These are phyloP conservation scores for Pammene fasciana DNA, from an alignment of 2,888 invertebrate genomes.

Conservation along the genomic window DNA sequence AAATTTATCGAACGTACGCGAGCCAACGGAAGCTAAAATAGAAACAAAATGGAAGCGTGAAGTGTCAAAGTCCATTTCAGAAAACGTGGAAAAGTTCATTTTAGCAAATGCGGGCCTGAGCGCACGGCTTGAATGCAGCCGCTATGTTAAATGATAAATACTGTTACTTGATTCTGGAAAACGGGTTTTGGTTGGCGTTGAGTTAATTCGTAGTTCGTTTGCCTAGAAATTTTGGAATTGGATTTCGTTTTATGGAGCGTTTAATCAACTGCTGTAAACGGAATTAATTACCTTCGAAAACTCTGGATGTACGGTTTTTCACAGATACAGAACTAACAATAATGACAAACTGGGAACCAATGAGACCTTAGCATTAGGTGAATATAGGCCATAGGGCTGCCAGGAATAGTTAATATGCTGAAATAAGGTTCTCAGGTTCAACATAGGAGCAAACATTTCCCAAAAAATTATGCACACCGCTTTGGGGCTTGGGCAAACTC, in stretches of 20 bases:
- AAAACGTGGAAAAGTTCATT: constrained; percentile 45
- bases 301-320: not conserved
- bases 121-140: constrained; percentile 33
- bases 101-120: constrained; percentile 45
- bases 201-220: constrained; percentile 9
- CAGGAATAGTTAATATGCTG: too few species aligned
- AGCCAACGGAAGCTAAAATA: constrained; percentile 63
- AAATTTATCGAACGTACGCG: constrained; percentile 77
- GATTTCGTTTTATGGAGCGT: not conserved
- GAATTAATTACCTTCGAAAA: not conserved
- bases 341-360: too few species aligned
- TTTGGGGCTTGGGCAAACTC: too few species aligned
- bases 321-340: too few species aligned
- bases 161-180: constrained; percentile 28
- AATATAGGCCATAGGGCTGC: too few species aligned
- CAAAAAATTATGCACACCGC: too few species aligned
- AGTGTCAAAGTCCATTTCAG: constrained; percentile 66
- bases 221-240: not conserved
- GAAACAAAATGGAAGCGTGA: constrained; percentile 63
- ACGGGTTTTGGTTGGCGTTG: constrained; percentile 22
- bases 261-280: not conserved
- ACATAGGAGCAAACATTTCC: too few species aligned
- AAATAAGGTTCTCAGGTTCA: not conserved
- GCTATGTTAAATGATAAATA: constrained; percentile 35
- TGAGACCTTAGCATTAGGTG: too few species aligned